These are phyloP conservation scores for Laticauda colubrina DNA, from an alignment of 2,113 vertebrate species.

Conservation along the genomic window DNA sequence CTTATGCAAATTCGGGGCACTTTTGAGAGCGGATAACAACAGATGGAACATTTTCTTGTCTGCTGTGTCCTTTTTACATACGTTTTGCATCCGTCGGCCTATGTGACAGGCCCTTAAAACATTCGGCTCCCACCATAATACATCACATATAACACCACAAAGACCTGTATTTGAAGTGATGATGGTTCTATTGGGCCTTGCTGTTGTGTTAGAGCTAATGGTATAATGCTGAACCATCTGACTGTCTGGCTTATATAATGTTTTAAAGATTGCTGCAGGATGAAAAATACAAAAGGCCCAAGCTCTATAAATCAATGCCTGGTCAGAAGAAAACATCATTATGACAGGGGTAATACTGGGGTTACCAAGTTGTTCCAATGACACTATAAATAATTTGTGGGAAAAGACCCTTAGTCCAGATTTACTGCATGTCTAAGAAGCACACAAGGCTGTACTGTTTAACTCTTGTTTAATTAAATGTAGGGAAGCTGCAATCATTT, in stretches of 20 bases:
- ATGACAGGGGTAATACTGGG: background rate
- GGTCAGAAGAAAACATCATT: background rate
- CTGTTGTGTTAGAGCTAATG: background rate
- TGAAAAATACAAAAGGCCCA: background rate
- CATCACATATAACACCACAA: background rate
- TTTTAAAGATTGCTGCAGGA: background rate
- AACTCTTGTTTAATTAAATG: background rate
- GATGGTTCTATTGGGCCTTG: background rate
- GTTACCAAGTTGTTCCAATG: background rate
- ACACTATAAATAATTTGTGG: background rate
- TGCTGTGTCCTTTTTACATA: too few relatives aligned
- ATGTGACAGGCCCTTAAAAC: background rate
- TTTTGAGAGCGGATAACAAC: too few relatives aligned
- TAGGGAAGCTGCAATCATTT: background rate
- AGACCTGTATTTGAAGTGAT: background rate
- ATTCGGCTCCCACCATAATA: background rate
- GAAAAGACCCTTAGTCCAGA: background rate
- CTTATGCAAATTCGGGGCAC: too few relatives aligned
- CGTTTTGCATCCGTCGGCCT: too few relatives aligned
- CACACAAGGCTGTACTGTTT: background rate
- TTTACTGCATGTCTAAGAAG: background rate
- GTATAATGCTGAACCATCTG: background rate
- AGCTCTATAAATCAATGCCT: background rate
- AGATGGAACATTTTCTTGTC: too few relatives aligned
- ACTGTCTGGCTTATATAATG: background rate